These are phyloP conservation scores for Genyomyrus donnyi DNA, from an alignment of 2,113 vertebrate genomes.

Conservation along the genomic window DNA sequence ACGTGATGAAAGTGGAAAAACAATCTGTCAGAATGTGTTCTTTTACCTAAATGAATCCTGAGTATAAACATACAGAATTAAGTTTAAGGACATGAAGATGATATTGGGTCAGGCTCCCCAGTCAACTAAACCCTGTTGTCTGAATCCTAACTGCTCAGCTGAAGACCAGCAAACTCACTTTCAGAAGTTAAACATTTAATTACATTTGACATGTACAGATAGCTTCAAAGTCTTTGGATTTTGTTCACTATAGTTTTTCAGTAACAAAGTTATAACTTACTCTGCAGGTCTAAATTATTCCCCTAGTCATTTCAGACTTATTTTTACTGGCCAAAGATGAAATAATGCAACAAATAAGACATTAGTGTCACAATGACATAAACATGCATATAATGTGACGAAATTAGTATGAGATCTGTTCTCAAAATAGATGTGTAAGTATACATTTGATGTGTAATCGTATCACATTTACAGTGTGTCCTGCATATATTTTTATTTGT, in stretches of 20 bases:
- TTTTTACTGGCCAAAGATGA: background rate
- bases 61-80: conserved; percentile 37
- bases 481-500: background rate
- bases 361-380: background rate
- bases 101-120: background rate
- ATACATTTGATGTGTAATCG: background rate
- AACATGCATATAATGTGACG: background rate
- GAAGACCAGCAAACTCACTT: background rate
- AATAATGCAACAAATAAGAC: background rate
- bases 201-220: background rate
- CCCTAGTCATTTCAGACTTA: background rate
- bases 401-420: background rate
- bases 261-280: background rate
- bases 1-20: background rate
- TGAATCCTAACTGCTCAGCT: background rate
- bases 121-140: background rate
- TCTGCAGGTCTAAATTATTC: background rate
- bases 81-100: background rate
- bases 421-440: background rate
- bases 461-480: background rate
- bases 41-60: conserved; percentile 52
- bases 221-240: background rate
- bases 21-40: conserved; percentile 36
- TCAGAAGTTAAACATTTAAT: background rate
- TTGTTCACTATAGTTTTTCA: background rate